A percentile compares a stretch with the other conserved stretches of the same genome.
Conservation (phyloP, 2,797 vertebrate genomes). For the Enteromius treurensis region DNA sequence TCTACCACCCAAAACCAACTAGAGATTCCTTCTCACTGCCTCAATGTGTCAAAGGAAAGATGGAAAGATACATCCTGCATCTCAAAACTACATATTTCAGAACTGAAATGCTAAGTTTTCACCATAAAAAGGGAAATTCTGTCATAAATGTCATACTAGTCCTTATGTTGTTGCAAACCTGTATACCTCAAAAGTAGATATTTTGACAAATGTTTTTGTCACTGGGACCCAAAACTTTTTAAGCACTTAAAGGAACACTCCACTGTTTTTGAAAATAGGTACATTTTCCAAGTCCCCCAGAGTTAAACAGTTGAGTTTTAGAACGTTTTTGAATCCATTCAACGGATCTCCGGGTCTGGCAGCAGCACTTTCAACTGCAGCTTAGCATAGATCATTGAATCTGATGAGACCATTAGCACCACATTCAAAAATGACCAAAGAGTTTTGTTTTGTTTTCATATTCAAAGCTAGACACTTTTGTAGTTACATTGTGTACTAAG, state of each 20-base stretch:
- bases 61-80: not conserved
- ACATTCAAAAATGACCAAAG: no score
- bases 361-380: no score
- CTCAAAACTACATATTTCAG: not conserved
- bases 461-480: no score
- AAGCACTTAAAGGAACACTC: not conserved
- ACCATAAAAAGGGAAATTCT: not conserved
- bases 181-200: not conserved
- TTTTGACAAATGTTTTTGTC: not conserved
- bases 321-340: no score
- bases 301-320: no score
- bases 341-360: no score
- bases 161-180: not conserved
- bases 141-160: not conserved
- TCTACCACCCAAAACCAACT: constrained; percentile 27
- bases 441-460: no score
- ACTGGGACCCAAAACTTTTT: not conserved
- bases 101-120: not conserved
- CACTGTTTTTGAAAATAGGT: no score
- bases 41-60: constrained; percentile 9
- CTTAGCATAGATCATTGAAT: no score
- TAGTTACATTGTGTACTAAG: no score
- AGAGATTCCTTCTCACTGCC: constrained; percentile 17
- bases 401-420: no score
- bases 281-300: no score